Percentiles rank a stretch among this genome's conserved stretches.
phyloP scores from a whole-genome alignment of 2,113 vertebrate species.

The Nymphicus hollandicus region DNA sequence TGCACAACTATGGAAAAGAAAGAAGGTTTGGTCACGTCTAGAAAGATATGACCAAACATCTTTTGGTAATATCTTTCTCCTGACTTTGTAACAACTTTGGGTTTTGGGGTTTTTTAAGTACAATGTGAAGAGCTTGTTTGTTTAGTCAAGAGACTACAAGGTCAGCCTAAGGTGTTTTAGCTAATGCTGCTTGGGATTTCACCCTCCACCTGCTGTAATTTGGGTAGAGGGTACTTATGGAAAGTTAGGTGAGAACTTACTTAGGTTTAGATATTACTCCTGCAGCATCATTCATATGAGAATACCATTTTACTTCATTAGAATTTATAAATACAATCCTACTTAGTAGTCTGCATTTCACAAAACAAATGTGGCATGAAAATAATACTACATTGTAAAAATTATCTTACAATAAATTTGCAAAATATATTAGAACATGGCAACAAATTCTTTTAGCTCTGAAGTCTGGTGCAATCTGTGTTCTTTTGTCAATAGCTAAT shows the following conservation, averaged over 20 bases:
- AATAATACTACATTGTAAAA: not conserved
- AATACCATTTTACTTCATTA: not conserved
- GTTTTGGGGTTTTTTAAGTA: not conserved
- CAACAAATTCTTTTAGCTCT: not conserved
- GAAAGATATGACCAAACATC: not conserved
- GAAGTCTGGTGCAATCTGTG: not conserved
- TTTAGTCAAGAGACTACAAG: not conserved
- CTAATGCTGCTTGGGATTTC: not conserved
- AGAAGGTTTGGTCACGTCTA: not conserved
- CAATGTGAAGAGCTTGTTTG: not conserved
- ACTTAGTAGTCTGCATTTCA: not conserved
- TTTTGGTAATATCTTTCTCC: not conserved
- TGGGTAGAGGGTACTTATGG: not conserved
- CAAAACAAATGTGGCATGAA: not conserved
- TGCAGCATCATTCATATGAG: not conserved
- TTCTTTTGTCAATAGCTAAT: slow-evolving; percentile 3
- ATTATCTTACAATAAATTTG: not conserved
- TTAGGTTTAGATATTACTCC: not conserved
- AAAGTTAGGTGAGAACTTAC: not conserved
- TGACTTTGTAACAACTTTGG: not conserved
- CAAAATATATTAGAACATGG: not conserved
- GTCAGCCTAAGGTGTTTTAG: not conserved
- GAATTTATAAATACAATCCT: not conserved
- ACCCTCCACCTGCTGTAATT: not conserved
- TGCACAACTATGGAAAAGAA: not conserved